Evolutionary conservation across 2,797 vertebrate species (phyloP).

Genomic region (Hafferia zeledoni): DNA sequence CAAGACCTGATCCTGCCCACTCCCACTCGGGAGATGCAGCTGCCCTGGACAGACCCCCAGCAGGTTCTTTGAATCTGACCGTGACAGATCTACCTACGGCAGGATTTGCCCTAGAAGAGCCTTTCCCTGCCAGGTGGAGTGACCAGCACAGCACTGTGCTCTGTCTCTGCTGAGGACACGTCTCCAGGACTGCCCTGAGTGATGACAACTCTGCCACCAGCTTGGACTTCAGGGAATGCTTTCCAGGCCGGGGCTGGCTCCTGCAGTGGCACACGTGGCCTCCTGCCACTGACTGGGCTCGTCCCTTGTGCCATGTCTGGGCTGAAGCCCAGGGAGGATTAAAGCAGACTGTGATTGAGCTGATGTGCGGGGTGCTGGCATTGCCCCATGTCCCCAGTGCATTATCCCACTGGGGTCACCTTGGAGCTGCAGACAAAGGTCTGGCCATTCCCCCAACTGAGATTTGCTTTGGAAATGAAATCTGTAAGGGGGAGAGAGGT

Average conservation of each 20-base stretch:
- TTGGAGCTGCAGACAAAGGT: accelerated
- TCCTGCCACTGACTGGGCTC: not conserved
- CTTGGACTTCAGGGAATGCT: not conserved
- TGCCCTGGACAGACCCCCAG: not conserved
- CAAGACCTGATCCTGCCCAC: not conserved
- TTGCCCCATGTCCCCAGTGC: not conserved
- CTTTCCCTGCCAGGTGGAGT: not conserved
- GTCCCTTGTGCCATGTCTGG: not conserved
- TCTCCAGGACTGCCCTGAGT: not conserved
- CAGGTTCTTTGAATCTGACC: not conserved
- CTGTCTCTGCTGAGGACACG: not conserved
- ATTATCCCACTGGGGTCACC: not conserved
- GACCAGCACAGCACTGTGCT: not conserved
- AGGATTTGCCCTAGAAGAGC: not conserved
- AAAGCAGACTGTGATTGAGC: constrained; percentile 40
- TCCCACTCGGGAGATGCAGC: not conserved
- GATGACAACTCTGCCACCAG: not conserved
- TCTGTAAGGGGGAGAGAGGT: not conserved
- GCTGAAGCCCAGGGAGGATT: constrained; percentile 21
- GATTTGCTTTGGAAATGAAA: not conserved
- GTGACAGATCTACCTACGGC: not conserved
- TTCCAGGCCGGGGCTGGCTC: not conserved
- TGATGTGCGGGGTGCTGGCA: not conserved
- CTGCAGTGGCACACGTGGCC: accelerated
- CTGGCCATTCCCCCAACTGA: accelerated